Evolutionary conservation across 2,113 vertebrate species (phyloP).

Genomic region (human (Homo sapiens)): DNA sequence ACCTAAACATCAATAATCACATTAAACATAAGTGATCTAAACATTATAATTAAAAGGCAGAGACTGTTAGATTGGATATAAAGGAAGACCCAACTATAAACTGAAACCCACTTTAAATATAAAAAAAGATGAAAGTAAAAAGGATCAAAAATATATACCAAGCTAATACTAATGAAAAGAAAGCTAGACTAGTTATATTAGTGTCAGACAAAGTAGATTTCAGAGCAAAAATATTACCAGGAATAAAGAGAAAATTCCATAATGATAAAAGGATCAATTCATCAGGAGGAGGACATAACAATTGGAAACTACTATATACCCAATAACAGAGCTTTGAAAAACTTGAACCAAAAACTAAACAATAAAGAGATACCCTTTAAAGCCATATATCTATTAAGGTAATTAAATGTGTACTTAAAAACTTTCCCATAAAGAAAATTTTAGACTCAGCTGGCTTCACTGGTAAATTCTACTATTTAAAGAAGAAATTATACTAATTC

Average conservation of each 20-base stretch:
- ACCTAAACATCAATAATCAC: neutral
- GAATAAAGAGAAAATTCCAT: neutral
- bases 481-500: neutral
- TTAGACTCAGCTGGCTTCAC: neutral
- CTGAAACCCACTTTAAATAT: conserved; percentile 27
- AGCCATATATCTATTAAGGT: neutral
- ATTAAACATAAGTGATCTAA: neutral
- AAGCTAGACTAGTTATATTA: neutral
- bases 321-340: neutral
- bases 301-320: neutral
- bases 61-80: neutral
- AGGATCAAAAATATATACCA: neutral
- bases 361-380: neutral
- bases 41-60: conserved; percentile 2
- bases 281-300: neutral
- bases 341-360: conserved; percentile 3
- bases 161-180: conserved; percentile 21
- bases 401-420: conserved; percentile 21
- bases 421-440: neutral
- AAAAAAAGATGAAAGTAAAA: conserved; percentile 22
- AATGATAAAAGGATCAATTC: neutral
- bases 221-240: neutral
- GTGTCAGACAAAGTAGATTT: neutral
- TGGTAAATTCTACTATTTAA: neutral
- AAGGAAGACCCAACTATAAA: neutral